Evolutionary conservation across 2,888 invertebrate species (phyloP), one percentile per base, ranked within the genome.

Genomic region (Marronus borbonicus): DNA sequence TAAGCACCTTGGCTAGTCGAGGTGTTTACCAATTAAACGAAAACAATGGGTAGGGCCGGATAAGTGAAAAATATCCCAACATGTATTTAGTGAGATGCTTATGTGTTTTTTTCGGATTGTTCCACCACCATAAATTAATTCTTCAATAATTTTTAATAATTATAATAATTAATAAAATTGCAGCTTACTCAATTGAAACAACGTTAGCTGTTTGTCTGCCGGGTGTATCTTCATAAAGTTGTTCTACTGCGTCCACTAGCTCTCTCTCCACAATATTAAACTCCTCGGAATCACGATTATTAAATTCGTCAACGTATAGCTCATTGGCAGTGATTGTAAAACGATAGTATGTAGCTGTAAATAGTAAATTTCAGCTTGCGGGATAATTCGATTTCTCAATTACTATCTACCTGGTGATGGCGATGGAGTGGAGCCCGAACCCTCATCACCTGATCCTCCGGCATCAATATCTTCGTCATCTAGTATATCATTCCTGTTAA

Each of bases 121-220:
- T 24, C 31, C 5, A 36, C 5, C 31, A 36, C 4, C 31, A 36
- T 5, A 36, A 36, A 36, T 36, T 36, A 36, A 36, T 36, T 36
- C 31, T 36, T 36, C 5, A 0, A 5, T 36, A 36, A 36, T 36
- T 36, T 36, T 36, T 36, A 36, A 2, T 24, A 24, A 24, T 24
- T 24, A 24, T 24, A 24, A 24, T 24, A 24, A 24, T 24, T 24
- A 24, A 24, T 50, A 62, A 39, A 44, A 36, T 12, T 65, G 12
- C 31, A 65, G 91, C 93, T 92, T 88, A 95, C 95, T 93, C 91
- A 85, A 94, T 92, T 81, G 92, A 92, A 24, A 95, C 91, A 20
- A 95, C 91, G 78, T 90, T 92, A 0, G 93, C 91, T 3, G 89
- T 89, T 83, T 93, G 92, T 4, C 89, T 89, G 62, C 93, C 93